phyloP scores from a whole-genome alignment of 2,888 invertebrate genomes.

The Synergus gifuensis region DNA sequence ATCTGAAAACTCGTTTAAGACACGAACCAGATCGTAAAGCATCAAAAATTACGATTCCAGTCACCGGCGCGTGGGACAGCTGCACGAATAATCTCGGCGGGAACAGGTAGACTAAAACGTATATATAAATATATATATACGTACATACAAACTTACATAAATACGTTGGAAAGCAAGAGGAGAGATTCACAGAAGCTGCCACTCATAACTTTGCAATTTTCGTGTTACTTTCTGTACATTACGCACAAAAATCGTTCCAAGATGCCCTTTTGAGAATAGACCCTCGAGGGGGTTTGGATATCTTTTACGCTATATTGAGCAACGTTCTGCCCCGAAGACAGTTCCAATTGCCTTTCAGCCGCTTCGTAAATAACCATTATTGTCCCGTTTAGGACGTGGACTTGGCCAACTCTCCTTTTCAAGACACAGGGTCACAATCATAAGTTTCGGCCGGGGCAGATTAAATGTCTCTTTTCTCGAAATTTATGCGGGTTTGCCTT shows the following conservation, averaged over 20 bases:
- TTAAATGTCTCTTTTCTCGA: constrained; percentile 46
- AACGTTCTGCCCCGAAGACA: constrained; percentile 59
- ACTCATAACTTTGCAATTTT: constrained; percentile 67
- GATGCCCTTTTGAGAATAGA: constrained; percentile 52
- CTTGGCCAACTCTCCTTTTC: constrained; percentile 42
- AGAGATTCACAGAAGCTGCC: constrained; percentile 48
- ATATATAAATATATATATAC: not conserved
- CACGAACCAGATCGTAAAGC: constrained; percentile 54
- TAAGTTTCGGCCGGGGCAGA: constrained; percentile 24
- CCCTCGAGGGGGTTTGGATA: constrained; percentile 45
- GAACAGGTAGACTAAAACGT: constrained; percentile 45
- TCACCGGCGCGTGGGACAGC: constrained; percentile 58
- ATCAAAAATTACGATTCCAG: constrained; percentile 57
- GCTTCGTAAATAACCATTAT: constrained; percentile 69
- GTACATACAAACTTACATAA: not conserved
- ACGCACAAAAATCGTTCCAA: constrained; percentile 56
- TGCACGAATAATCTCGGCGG: constrained; percentile 58
- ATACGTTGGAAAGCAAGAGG: constrained; percentile 43
- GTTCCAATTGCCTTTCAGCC: constrained; percentile 56
- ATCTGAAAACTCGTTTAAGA: constrained; percentile 45
- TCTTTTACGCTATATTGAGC: constrained; percentile 66
- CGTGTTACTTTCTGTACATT: constrained; percentile 57
- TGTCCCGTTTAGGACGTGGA: constrained; percentile 56
- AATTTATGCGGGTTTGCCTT: constrained; percentile 3
- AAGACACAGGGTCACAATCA: constrained; percentile 8